Conservation (phyloP, 2,113 vertebrate species). For the Cervus canadensis region DNA sequence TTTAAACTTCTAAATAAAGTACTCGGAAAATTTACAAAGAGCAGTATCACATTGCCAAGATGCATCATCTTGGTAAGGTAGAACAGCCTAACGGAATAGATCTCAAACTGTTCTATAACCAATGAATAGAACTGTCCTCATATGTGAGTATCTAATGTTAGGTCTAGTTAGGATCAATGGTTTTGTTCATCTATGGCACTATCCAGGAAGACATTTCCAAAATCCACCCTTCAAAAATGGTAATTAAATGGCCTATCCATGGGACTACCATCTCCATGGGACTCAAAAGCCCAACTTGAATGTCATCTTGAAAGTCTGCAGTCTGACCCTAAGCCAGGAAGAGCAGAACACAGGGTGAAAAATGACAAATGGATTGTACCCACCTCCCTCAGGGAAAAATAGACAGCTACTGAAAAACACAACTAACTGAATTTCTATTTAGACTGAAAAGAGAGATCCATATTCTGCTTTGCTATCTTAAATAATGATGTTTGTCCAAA, state of each 20-base stretch:
- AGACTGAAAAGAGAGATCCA: background rate
- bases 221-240: background rate
- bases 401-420: background rate
- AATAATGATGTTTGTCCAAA: conserved; percentile 27
- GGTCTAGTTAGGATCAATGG: background rate
- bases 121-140: background rate
- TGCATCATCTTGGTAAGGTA: background rate
- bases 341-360: background rate
- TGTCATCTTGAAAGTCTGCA: background rate
- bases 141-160: background rate
- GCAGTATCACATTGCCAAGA: background rate
- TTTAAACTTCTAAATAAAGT: conserved; percentile 11
- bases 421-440: background rate
- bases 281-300: background rate
- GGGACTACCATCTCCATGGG: background rate
- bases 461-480: background rate
- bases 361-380: background rate
- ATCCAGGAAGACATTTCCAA: background rate
- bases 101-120: background rate
- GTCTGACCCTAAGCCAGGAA: background rate
- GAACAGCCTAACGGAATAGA: background rate
- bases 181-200: background rate
- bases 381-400: background rate
- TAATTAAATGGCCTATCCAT: background rate
- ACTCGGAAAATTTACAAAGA: background rate